These are phyloP conservation scores for Saturnia pavonia DNA, from an alignment of 2,888 invertebrate species.

Conservation along the genomic window DNA sequence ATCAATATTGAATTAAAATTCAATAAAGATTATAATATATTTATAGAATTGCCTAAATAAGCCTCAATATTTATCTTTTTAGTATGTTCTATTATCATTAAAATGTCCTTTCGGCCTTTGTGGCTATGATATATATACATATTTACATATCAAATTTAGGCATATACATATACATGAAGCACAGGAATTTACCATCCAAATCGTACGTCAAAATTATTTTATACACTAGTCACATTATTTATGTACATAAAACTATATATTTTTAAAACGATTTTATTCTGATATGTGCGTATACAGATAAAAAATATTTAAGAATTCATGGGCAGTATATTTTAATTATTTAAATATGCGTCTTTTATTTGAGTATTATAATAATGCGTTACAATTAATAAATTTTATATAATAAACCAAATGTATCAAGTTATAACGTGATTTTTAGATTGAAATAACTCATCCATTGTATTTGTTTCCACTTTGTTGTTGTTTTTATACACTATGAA, in stretches of 20 bases:
- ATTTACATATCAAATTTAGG: not conserved
- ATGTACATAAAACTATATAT: not conserved
- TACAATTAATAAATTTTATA: not conserved
- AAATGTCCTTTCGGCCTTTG: not conserved
- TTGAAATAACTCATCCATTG: not conserved
- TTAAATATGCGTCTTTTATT: not conserved
- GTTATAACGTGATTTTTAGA: not conserved
- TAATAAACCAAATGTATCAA: not conserved
- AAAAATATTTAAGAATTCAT: not conserved
- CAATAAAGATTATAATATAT: not conserved
- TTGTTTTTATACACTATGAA: not conserved
- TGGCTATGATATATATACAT: not conserved
- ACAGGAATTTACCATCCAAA: not conserved
- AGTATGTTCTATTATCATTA: not conserved
- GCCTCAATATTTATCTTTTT: not conserved
- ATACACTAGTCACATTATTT: not conserved
- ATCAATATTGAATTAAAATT: not conserved
- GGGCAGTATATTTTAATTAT: not conserved
- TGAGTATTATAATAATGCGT: not conserved
- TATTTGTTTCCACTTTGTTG: not conserved
- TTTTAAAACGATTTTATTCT: not conserved
- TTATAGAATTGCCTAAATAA: not conserved
- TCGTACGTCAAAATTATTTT: not conserved
- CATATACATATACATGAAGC: not conserved
- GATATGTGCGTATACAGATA: not conserved